Percentiles rank a stretch among this genome's conserved stretches.
phyloP scores from a whole-genome alignment of 2,888 invertebrate species.

The Mesorhabditis sp. region DNA sequence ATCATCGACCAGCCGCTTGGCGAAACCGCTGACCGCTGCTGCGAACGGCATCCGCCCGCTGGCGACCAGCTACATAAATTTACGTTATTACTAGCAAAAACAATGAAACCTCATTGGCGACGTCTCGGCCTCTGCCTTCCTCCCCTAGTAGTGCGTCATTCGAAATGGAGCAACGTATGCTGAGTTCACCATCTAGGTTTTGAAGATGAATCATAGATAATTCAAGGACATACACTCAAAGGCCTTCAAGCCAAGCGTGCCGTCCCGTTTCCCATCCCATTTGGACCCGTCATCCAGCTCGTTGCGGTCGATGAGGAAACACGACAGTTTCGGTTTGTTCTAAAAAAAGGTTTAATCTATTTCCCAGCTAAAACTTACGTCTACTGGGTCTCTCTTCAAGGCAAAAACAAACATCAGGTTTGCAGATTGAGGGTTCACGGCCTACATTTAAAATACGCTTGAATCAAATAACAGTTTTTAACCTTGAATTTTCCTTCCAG shows the following conservation, averaged over 20 bases:
- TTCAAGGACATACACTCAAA: conserved; percentile 17
- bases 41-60: conserved; percentile 28
- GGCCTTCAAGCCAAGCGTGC: conserved; percentile 34
- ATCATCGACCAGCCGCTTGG: conserved; percentile 27
- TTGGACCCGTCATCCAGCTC: conserved; percentile 26
- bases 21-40: conserved; percentile 30
- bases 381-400: background rate
- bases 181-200: conserved; percentile 27
- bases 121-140: conserved; percentile 21
- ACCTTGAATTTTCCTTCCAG: conserved; percentile 5
- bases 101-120: conserved; percentile 5
- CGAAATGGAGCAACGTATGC: too few species aligned
- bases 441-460: background rate
- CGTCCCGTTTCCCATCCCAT: conserved; percentile 22
- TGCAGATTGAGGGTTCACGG: conserved; percentile 15
- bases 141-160: conserved; percentile 17
- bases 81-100: conserved; percentile 7
- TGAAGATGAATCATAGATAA: background rate
- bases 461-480: background rate
- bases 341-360: conserved; percentile 15
- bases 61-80: conserved; percentile 23
- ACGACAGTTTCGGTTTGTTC: conserved; percentile 24
- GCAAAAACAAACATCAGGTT: background rate
- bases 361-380: background rate
- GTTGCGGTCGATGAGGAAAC: conserved; percentile 36